Evolutionary conservation across 1,140 invertebrate species (phyloP), one percentile per base, ranked within the genome.

Genomic region (Pseudomyrmex gracilis): DNA sequence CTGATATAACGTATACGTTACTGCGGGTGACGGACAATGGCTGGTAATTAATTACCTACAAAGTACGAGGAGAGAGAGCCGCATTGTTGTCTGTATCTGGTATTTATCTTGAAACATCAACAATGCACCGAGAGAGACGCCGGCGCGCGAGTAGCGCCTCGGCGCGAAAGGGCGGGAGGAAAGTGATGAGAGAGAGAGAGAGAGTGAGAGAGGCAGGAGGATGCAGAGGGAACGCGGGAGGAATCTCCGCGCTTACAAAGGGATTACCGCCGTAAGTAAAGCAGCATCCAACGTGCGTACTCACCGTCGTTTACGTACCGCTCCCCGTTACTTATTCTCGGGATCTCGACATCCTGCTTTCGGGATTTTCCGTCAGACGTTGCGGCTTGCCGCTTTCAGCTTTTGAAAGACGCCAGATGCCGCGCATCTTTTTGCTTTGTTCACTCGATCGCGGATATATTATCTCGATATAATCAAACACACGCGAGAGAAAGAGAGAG

Each of bases 21-120:
- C 90, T 87, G 90, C 85, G 88, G 83, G 85, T 92, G 91, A 92
- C 91, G 88, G 90, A 92, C 92, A 92, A 92, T 92, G 86, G 89
- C 70, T 83, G 87, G 90, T 92, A 93, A 93, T 93, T 93, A 93
- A 93, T 93, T 91, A 90, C 90, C 92, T 90, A 92, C 92, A 91
- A 92, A 92, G 89, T 92, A 90, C 89, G 88, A 87, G 87, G 89
- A 90, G 87, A 78, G 86, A 89, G 86, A 89, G 77, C 84, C 43
- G 91, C 83, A 92, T 92, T 93, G 92, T 92, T 89, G 84, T 83
- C 86, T 87, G 87, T 91, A 92, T 92, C 91, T 91, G 91, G 90
- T 92, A 93, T 91, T 93, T 92, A 93, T 93, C 92, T 93, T 91
- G 91, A 89, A 91, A 92, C 89, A 92, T 90, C 87, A 91, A 92